Conservation (phyloP, 2,888 invertebrate genomes). For the Dolichopus griseipennis region DNA sequence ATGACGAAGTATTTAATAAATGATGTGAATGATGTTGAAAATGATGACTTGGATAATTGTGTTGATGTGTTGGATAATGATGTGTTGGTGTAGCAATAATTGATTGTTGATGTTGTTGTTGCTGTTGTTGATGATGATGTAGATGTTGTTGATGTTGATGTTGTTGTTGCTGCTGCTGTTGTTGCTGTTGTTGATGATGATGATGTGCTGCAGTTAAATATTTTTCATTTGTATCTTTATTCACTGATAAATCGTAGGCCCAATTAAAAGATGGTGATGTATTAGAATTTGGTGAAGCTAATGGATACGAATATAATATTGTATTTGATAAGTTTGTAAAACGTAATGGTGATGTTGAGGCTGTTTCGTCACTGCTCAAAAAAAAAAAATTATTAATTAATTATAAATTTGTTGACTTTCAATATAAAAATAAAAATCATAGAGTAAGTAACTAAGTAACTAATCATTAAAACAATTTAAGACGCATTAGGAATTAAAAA, state of each 20-base stretch:
- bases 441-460: too few relatives aligned
- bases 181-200: constrained; percentile 21
- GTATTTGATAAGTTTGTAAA: constrained; percentile 17
- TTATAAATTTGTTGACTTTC: too few relatives aligned
- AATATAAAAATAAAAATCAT: too few relatives aligned
- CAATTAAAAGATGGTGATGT: constrained; percentile 14
- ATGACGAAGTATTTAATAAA: constrained; percentile 16
- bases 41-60: constrained; percentile 29
- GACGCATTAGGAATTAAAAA: too few relatives aligned
- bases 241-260: constrained; percentile 21
- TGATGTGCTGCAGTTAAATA: constrained; percentile 21
- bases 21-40: constrained; percentile 24
- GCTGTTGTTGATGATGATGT: constrained; percentile 22
- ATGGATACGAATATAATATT: not conserved
- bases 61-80: constrained; percentile 27
- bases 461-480: too few relatives aligned
- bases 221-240: constrained; percentile 19
- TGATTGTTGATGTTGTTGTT: constrained; percentile 21
- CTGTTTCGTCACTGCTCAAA: constrained; percentile 17
- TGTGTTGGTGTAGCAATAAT: constrained; percentile 20
- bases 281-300: not conserved
- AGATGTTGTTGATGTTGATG: constrained; percentile 23
- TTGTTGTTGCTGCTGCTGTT: constrained; percentile 18
- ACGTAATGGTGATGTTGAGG: constrained; percentile 22
- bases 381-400: too few relatives aligned